Evolutionary conservation across 2,797 vertebrate genomes (phyloP), one percentile per base, ranked within the genome.

Genomic region (Parotocinclus haroldoi): DNA sequence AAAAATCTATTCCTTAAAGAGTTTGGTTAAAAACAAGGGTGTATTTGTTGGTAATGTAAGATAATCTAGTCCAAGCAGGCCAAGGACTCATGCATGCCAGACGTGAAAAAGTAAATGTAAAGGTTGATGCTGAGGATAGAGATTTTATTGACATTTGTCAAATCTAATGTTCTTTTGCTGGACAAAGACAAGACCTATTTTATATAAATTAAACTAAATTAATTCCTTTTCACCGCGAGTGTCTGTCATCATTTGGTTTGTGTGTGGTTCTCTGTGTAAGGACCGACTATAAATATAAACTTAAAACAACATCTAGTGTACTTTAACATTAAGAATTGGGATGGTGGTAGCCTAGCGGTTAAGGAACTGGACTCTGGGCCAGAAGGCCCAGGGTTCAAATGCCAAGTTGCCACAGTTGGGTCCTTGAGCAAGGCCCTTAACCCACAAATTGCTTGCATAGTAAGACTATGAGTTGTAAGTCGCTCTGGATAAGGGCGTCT

Each of bases 191-290:
- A 79, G 64, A 81, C 81, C 76, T 71, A 80, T 86, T 78, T 88
- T 84, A 71, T 86, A 84, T 79, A 78, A 84, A 73, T 84, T 86
- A 83, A 89, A 89, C 40, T 83, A 87, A 89, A 90, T 89, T 75
- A 19, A 55, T 86, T 80, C 76, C 38, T 72, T 84, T 71, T 67
- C 14, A 81, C 78, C 74, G 65, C 45, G 68, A 66, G 44, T 79
- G 70, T 78, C 73, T 77, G 50, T 76, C 79, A 13, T 82, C 45
- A 54, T 78, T 80, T 45, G 59, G 46, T 68, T 10, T 42, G 8
- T 57, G 0, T 64, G 46, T 71, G 44, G 46, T 17, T 52, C 16
- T 73, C 37, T 66, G 17, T 69, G 51, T 71, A 14, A 49, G n/a
- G 8, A 46, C 4, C 7, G n/a, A n/a, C n/a, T n/a, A n/a, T n/a